Evolutionary conservation across 2,888 invertebrate genomes (phyloP).

Genomic region (Tromatobia lineatoria): DNA sequence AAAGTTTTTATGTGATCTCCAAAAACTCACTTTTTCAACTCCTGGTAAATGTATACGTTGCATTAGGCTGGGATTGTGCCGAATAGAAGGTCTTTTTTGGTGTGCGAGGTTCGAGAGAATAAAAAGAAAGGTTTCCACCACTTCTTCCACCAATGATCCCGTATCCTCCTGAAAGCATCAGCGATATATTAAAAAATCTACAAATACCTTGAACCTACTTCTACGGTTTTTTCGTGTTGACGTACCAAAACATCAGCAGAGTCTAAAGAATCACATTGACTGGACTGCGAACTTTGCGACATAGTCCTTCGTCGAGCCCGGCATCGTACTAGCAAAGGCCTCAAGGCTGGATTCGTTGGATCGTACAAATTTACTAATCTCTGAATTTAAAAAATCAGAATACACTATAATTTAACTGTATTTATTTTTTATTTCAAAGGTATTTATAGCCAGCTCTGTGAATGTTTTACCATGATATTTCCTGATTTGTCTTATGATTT

Average conservation of each 20-base stretch:
- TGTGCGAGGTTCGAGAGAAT: conserved; percentile 85
- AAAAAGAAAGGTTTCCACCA: conserved; percentile 86
- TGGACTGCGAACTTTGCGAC: conserved; percentile 86
- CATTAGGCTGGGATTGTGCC: conserved; percentile 78
- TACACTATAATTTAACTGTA: conserved; percentile 13
- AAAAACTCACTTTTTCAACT: conserved; percentile 76
- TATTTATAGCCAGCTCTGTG: too few relatives aligned
- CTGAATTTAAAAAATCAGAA: conserved; percentile 72
- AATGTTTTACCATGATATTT: too few relatives aligned
- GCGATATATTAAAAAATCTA: neutral
- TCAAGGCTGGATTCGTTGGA: conserved; percentile 87
- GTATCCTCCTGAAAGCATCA: conserved; percentile 78
- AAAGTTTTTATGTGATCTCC: neutral
- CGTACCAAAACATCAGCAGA: conserved; percentile 81
- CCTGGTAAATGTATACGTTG: conserved; percentile 76
- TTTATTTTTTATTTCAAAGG: neutral
- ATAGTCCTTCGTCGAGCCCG: conserved; percentile 80
- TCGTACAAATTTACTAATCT: conserved; percentile 88
- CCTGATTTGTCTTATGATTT: too few relatives aligned
- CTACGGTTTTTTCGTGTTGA: conserved; percentile 26
- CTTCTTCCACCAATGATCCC: conserved; percentile 84
- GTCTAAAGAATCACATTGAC: conserved; percentile 86
- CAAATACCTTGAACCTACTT: neutral
- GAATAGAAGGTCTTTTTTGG: conserved; percentile 79
- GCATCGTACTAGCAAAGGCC: conserved; percentile 85